Evolutionary conservation across 2,113 vertebrate genomes (phyloP), one percentile per base, ranked within the genome.

Genomic region (Chrysemys picta): DNA sequence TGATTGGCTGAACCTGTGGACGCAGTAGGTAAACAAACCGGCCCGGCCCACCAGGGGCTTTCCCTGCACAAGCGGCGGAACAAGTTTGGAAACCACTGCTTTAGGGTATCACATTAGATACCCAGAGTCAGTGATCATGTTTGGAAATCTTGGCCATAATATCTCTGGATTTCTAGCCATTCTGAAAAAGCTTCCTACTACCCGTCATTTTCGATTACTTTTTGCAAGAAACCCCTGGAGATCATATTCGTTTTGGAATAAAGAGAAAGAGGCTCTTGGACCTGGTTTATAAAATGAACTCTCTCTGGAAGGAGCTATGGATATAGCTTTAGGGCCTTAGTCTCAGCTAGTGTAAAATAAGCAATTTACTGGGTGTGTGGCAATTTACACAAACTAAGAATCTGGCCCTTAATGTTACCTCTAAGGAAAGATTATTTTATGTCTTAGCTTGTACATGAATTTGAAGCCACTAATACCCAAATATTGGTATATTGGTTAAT

Each of bases 401-500:
- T 75, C 69, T 38, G 72, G 10, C 8, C 42, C 21, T 12, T 45
- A 45, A 42, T 45, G 38, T 45, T 78, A 22, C 6, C 24, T 47
- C 45, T 78, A 24, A 78, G 45, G 38, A 78, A 47, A 78, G 6
- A 29, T 47, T 27, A 45, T 13, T 14, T 17, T 87, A 82, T 90
- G 62, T 65, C 45, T 82, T 93, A 53, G 56, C 6, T 93, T 92
- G 10, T 10, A 69, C 81, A 35, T 93, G 79, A 84, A 88, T 86
- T 88, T 81, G 11, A 93, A 94, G 42, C 75, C 91, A 25, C 16
- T 85, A 7, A 49, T 29, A 50, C 4, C 35, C 35, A 72, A 27
- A 84, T 49, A 62, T 27, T 22, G 87, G 53, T 93, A 85, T 92
- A 95, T 95, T 91, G 85, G 85, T 84, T 85, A 86, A 87, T 91